Percentiles rank a stretch among this genome's conserved stretches.
phyloP scores from a whole-genome alignment of 2,113 vertebrate species.

The Caretta caretta region DNA sequence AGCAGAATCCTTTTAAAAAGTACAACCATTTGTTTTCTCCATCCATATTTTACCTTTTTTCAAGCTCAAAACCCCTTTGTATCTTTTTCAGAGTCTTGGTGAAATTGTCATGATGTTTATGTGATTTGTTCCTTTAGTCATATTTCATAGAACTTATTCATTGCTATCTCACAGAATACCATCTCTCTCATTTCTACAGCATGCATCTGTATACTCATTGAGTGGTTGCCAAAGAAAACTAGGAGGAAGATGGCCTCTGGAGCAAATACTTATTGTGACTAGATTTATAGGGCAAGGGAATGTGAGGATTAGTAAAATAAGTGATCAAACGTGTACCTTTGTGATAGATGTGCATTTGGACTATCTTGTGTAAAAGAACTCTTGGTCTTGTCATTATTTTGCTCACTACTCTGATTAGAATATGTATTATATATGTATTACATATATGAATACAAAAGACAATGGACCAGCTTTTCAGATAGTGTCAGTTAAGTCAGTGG shows the following conservation, averaged over 20 bases:
- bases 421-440: too few relatives aligned
- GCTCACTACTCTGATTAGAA: not conserved
- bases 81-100: not conserved
- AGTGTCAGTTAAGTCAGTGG: not conserved
- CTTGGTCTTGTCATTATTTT: not conserved
- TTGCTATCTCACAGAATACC: not conserved
- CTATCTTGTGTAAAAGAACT: not conserved
- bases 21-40: not conserved
- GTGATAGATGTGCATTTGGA: not conserved
- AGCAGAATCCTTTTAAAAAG: not conserved
- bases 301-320: not conserved
- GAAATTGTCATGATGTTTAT: not conserved
- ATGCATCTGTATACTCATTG: not conserved
- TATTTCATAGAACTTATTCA: not conserved
- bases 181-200: not conserved
- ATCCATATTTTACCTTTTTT: not conserved
- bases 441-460: not conserved
- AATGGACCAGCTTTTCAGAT: not conserved
- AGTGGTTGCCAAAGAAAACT: not conserved
- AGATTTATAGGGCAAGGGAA: not conserved
- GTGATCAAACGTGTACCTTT: not conserved
- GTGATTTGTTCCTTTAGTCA: not conserved
- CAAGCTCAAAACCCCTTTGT: not conserved
- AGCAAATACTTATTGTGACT: not conserved
- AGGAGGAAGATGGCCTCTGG: not conserved